Evolutionary conservation across 2,888 invertebrate species (phyloP), one percentile per base, ranked within the genome.

Genomic region (Pachymerium ferrugineum): DNA sequence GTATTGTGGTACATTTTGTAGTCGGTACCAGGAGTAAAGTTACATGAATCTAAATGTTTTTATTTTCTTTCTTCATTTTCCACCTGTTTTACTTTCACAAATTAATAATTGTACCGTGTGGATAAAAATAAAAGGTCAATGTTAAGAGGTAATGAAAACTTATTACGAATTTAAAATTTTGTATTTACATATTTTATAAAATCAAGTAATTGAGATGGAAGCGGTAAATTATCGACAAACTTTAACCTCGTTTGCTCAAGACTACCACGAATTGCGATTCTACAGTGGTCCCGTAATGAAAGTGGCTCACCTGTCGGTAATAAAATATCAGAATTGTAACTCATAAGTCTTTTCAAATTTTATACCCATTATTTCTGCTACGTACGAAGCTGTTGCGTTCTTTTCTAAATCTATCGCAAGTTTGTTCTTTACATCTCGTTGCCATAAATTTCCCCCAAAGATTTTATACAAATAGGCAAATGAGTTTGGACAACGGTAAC

Each of bases 401-500:
- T 33, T 33, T 10, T 72, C 25, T 25, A 72, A 47, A 6, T 75
- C 75, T 1, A 35, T 73, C 16, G 38, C 70, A 10, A 75, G 30
- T 16, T 16, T 1, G n/a, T 70, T 54, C 3, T n/a, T 42, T 16
- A 0, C n/a, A 75, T 73, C 70, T 19, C 33, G 35, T 35, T 75
- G 75, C 75, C 75, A 75, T 14, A 75, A 54, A 19, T 75, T 73
- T 22, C 73, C 75, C 8, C 75, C 75, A 28, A 73, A 75, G 22
- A 73, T n/a, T 47, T 22, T 12, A 22, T 73, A 73, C 14, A 70
- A 30, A 22, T 70, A 12, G n/a, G n/a, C 73, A 29, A 47, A 75
- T 6, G 6, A 1, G 25, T 35, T 35, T n/a, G 33, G 22, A 70
- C 4, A 35, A 8, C 47, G 14, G 25, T 70, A 14, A 6, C 29